Base-by-base conservation (phyloP, 2,888 invertebrate species). In the Magallana nippona region DNA sequence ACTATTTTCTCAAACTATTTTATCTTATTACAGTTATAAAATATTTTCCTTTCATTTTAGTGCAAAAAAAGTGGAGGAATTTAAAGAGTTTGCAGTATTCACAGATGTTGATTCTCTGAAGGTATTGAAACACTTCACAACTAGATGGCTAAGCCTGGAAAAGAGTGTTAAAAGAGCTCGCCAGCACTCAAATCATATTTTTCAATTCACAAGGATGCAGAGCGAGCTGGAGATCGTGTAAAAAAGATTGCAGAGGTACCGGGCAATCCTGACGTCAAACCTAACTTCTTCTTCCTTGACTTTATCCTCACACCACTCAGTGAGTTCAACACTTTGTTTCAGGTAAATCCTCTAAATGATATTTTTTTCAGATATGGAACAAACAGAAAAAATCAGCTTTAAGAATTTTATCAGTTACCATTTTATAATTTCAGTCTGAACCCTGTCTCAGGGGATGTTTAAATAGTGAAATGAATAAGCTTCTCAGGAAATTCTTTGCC, bases 61-160 rank as follows among this genome's bases (percentile, higher is more conserved):
- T 32, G 55, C 82, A 1, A 85, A 85, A 56, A 71, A 82, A 62
- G 82, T 79, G 56, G 82, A 85, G 32, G 15, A 56, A 8, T 85
- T 82, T 44, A 82, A 82, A n/a, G 55, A 78, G 55, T 82, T 79
- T 32, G 10, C 79, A 11, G 82, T 71, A 3, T 83, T 85, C 22
- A 57, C 71, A 58, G 85, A 82, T n/a, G 32, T 79, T 22, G 83
- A 83, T 15, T 56, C 82, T 11, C 2, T 80, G 27, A 83, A 85
- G 57, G 78, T 86, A 11, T 44, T 85, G 60, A 84, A 85, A 77
- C 84, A 86, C 79, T 81, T 13, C n/a, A 63, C 78, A 3, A 86
- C 82, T 1, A 82, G 84, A 71, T 83, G 84, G 77, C 78, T 84
- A 2, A 79, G 77, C 10, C 32, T 32, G 82, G 8, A 56, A 81